Percentiles rank a stretch among this genome's conserved stretches.
Evolutionary conservation across 2,888 invertebrate genomes (phyloP).

Genomic region (Drosophila atripex): DNA sequence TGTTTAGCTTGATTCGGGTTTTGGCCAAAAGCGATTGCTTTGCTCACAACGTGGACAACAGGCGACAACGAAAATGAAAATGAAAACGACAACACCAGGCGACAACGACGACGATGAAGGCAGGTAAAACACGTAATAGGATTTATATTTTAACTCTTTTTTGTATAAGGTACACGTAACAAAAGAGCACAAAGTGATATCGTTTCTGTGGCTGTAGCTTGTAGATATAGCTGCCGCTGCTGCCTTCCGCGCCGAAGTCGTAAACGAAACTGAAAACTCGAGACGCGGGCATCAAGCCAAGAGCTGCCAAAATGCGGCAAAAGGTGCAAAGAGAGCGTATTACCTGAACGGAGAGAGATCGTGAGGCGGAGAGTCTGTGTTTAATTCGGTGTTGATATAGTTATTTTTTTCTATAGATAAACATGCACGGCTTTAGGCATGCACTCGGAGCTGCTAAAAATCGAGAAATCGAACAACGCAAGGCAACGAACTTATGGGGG

Average conservation of each 20-base stretch:
- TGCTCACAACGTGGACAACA: constrained; percentile 31
- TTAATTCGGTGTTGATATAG: constrained; percentile 30
- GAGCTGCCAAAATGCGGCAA: constrained; percentile 55
- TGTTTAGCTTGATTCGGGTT: constrained; percentile 41
- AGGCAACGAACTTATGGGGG: constrained; percentile 37
- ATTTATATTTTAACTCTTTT: constrained; percentile 49
- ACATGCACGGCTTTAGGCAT: constrained; percentile 38
- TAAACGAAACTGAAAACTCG: constrained; percentile 81
- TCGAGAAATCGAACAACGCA: constrained; percentile 16
- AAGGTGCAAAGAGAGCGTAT: constrained; percentile 32
- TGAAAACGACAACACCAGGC: constrained; percentile 6
- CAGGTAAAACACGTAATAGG: constrained; percentile 67
- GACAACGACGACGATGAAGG: constrained; percentile 19
- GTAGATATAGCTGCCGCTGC: constrained; percentile 6
- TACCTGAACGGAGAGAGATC: background rate
- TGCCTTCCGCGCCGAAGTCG: constrained; percentile 69
- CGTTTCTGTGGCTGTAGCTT: constrained; percentile 13
- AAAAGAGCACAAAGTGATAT: constrained; percentile 35
- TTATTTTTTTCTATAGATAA: constrained; percentile 27
- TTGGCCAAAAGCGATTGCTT: constrained; percentile 18
- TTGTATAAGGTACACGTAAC: constrained; percentile 38
- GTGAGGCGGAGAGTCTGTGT: constrained; percentile 22
- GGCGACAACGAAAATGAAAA: constrained; percentile 23
- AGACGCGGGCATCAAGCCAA: constrained; percentile 43
- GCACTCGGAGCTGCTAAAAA: constrained; percentile 24